Percentiles rank a stretch among this genome's conserved stretches.
Evolutionary conservation across 1,140 invertebrate genomes (phyloP).

Genomic region (Neodiprion fabricii): DNA sequence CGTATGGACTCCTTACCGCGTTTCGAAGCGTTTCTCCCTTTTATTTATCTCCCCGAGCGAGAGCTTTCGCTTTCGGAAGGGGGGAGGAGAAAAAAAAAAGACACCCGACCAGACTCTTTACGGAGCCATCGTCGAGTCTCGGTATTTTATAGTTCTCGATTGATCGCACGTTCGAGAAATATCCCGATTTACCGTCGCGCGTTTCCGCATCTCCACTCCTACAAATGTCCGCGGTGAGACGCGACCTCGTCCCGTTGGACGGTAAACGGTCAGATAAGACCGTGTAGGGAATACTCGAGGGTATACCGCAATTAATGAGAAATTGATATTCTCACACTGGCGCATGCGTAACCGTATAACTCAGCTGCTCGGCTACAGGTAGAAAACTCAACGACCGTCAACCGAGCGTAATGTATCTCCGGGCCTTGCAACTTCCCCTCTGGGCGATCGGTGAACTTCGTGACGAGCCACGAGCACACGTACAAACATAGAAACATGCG

Average conservation of each 20-base stretch:
- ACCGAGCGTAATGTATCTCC: background rate
- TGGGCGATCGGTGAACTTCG: background rate
- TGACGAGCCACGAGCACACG: background rate
- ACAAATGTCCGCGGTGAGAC: background rate
- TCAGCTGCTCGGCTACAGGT: background rate
- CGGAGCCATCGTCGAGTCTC: too few species aligned
- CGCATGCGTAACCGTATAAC: background rate
- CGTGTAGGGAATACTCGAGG: background rate
- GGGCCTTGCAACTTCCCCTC: background rate
- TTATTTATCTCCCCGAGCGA: slow-evolving; percentile 20
- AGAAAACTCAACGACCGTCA: background rate
- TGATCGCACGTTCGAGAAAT: background rate
- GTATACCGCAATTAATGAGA: background rate
- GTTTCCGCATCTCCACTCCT: too few species aligned
- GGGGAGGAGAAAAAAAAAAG: too few species aligned
- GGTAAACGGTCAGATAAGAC: background rate
- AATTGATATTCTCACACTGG: background rate
- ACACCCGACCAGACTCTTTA: too few species aligned
- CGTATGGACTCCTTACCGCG: slow-evolving; percentile 21
- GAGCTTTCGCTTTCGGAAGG: too few species aligned
- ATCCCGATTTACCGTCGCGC: background rate
- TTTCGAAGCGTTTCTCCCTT: background rate
- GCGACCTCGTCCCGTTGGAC: background rate
- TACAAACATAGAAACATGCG: too few species aligned
- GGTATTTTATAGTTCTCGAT: too few species aligned